A percentile compares a stretch with the other conserved stretches of the same genome.
These are phyloP conservation scores for Lasiommata megera DNA, from an alignment of 2,888 invertebrate genomes.

Conservation along the genomic window DNA sequence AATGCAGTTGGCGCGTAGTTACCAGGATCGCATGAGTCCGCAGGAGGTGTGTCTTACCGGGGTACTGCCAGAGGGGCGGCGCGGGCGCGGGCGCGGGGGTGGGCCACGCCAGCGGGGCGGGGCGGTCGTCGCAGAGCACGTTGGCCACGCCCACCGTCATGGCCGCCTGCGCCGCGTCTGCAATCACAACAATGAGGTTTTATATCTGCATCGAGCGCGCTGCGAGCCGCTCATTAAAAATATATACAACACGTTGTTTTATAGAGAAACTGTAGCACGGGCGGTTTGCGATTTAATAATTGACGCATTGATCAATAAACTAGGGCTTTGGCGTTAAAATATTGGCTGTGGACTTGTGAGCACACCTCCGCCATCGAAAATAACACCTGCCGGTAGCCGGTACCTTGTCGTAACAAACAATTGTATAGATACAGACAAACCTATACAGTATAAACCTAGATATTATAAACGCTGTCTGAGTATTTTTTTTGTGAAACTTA, in stretches of 20 bases:
- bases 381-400: too few species aligned
- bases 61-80: constrained; percentile 91
- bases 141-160: constrained; percentile 85
- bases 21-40: constrained; percentile 68
- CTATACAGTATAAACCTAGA: too few species aligned
- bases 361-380: too few species aligned
- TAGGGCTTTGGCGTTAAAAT: too few species aligned
- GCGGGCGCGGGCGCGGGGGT: constrained; percentile 82
- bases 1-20: constrained; percentile 80
- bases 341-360: too few species aligned
- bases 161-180: constrained; percentile 84
- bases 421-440: too few species aligned
- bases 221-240: constrained; percentile 11
- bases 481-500: too few species aligned
- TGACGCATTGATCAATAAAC: background rate
- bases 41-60: constrained; percentile 83
- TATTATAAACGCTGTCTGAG: too few species aligned
- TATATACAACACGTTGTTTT: constrained; percentile 11
- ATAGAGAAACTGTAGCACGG: background rate
- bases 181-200: constrained; percentile 66
- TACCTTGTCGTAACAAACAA: too few species aligned
- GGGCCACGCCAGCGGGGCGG: constrained; percentile 81
- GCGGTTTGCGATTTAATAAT: background rate
- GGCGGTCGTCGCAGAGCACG: constrained; percentile 84
- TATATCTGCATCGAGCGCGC: constrained; percentile 39